Evolutionary conservation across 2,888 invertebrate genomes (phyloP), one percentile per base, ranked within the genome.

Genomic region (Uropetala carovei): DNA sequence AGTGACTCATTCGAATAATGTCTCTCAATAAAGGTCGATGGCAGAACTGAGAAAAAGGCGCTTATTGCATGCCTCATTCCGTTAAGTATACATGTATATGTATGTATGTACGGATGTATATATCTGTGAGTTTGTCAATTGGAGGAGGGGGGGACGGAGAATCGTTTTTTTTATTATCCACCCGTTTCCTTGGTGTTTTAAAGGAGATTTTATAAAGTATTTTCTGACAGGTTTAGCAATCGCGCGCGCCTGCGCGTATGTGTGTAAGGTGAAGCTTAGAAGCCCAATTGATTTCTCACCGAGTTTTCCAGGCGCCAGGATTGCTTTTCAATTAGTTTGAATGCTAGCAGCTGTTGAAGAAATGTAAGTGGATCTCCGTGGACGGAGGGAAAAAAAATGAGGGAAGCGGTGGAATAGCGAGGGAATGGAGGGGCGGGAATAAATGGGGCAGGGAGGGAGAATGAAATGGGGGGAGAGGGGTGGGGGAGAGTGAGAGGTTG

Each of bases 281-380:
- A 27, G 10, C 13, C 11, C 75, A 27, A 27, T 75, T 75, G 75
- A 75, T 75, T 75, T 27, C 75, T 27, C 75, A 13, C 75, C 11
- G 11, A 10, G 75, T 75, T 75, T 11, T 27, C 0, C 75, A 75
- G 75, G 68, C 16, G 68, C 68, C 68, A 43, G 57, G 30, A 86
- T 86, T 86, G 86, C 89, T 64, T 89, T 89, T 89, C 89, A 89
- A 68, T 89, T 89, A 89, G 89, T 89, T 89, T 30, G 68, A 89
- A 89, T 89, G 89, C 30, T 60, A 60, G 86, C 89, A 89, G 89
- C 89, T 89, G 89, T 64, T 89, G 64, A 64, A 89, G 89, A 43
- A 89, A 89, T 86, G 60, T 86, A 86, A 64, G 86, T 86, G 60
- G 60, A 60, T 86, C 59, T 27, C 7, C 2, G 5, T n/a, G 4